Base-by-base conservation (phyloP, 2,113 vertebrate genomes). In the Rhea americana region DNA sequence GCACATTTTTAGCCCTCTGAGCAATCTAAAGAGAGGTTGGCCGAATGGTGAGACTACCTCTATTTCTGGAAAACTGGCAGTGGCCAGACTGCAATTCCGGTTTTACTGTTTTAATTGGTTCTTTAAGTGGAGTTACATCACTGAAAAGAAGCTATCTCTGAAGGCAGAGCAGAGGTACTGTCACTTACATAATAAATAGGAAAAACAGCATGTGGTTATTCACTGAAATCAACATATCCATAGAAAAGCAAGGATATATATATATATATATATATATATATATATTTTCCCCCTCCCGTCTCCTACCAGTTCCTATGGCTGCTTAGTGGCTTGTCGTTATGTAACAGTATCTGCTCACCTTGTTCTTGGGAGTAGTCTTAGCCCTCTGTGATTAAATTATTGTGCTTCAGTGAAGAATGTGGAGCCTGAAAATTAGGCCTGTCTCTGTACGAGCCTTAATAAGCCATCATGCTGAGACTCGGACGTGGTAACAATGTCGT, bases 381-480 rank as follows among this genome's bases (percentile, higher is more conserved):
- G 51, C 19, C 39, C 50, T 83, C 32, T n/a, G 56, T 76, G 77
- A 70, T 35, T 71, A 70, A 87, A 82, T 87, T 30, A 20, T 67
- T 45, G 45, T 68, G 81, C 71, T 75, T 59, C 45, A n/a, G 30
- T 15, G 78, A 37, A 47, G 78, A 92, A 63, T 7, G 58, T 2
- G 1, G 41, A 56, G 71, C 37, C 48, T 93, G 84, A 71, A 89
- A 76, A 80, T 71, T 1, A 56, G 71, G 26, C 48, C 26, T 58
- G 66, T 39, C 62, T 68, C 67, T 92, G 71, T 41, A 58, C 0
- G 1, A 89, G 66, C 39, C 47, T 50, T 68, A 71, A 48, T 25
- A 47, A 87, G 74, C 53, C 51, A 63, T 77, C 74, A 4, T 26
- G 84, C 89, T 76, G 91, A 58, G 92, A 17, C 53, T 85, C 58